These are phyloP conservation scores for Abrostola triplasia DNA, from an alignment of 2,888 invertebrate species.

Conservation along the genomic window DNA sequence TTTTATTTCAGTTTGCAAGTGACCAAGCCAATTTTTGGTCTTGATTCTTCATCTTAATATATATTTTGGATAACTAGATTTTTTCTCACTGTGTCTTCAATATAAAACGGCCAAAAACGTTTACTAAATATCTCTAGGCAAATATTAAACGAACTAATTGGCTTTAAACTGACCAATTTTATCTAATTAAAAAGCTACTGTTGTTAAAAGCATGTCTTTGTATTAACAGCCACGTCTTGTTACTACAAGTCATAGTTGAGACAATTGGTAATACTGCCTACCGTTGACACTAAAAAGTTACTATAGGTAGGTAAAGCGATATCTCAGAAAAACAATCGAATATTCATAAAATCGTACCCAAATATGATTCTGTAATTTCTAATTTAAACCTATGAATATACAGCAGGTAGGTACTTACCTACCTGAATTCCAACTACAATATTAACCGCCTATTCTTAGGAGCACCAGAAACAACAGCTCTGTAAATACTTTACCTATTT, in stretches of 20 bases:
- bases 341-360: neutral
- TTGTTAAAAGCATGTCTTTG: slow-evolving; percentile 18
- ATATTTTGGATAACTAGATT: too few relatives aligned
- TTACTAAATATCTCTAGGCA: too few relatives aligned
- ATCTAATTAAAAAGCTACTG: slow-evolving; percentile 34
- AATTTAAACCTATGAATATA: neutral
- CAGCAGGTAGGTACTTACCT: neutral
- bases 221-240: slow-evolving; percentile 19
- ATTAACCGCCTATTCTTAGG: neutral
- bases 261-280: slow-evolving; percentile 23
- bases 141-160: too few relatives aligned
- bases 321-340: neutral
- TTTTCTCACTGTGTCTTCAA: too few relatives aligned
- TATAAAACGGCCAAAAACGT: too few relatives aligned
- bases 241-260: slow-evolving; percentile 16
- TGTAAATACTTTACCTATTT: neutral
- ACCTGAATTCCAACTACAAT: neutral
- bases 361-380: neutral
- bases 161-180: slow-evolving; percentile 38
- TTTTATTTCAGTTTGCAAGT: too few relatives aligned
- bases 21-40: too few relatives aligned
- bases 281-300: slow-evolving; percentile 13
- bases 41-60: too few relatives aligned
- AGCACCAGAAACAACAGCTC: neutral
- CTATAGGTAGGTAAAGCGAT: neutral